Evolutionary conservation across 92 coral and sea anemone species (phyloP).

Genomic region (Palythoa heliodiscus): DNA sequence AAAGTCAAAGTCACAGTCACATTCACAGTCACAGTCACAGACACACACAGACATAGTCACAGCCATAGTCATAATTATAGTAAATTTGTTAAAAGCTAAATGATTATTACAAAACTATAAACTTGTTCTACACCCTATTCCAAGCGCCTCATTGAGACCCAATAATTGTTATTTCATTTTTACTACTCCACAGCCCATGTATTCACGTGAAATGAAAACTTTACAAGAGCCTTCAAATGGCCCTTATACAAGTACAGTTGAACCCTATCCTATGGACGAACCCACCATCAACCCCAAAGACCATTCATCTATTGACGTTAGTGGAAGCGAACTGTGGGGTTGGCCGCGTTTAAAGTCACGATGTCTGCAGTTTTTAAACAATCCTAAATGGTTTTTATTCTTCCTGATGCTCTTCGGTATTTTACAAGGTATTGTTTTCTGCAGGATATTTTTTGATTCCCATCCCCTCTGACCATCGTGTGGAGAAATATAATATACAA

Average conservation of each 20-base stretch:
- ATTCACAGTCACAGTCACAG: no score
- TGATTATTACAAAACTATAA: no score
- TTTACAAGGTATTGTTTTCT: conserved; percentile 62
- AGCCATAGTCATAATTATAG: no score
- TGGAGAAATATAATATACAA: no score
- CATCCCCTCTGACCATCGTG: no score
- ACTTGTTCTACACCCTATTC: no score
- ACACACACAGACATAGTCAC: no score
- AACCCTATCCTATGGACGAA: conserved; percentile 12
- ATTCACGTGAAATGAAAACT: not conserved
- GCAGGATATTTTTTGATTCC: not conserved
- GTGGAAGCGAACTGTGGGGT: conserved; percentile 49
- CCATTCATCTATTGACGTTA: not conserved
- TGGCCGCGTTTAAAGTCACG: conserved; percentile 65
- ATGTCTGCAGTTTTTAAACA: conserved; percentile 59
- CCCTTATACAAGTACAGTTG: not conserved
- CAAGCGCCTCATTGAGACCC: not conserved
- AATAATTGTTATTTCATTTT: no score
- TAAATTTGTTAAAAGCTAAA: no score
- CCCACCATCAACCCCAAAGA: not conserved
- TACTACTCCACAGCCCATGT: not conserved
- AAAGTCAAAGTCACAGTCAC: no score
- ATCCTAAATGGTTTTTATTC: conserved; percentile 73
- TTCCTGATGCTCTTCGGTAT: conserved; percentile 63
- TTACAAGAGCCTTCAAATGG: not conserved